Conservation (phyloP, 2,888 invertebrate species). For the Drosophila pseudotalamancana region DNA sequence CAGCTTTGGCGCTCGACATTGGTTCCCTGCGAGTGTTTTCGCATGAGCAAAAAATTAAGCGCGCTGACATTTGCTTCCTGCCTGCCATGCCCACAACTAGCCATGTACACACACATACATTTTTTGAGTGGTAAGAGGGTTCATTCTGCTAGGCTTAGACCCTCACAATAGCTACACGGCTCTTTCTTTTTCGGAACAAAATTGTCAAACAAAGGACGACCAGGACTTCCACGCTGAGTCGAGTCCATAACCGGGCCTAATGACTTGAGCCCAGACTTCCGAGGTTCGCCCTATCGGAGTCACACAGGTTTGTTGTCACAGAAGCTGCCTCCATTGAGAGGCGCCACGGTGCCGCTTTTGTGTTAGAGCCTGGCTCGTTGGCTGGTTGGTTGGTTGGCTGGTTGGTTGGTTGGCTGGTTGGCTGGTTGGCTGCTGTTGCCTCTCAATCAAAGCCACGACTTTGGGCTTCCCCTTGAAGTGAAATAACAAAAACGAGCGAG, state of each 20-base stretch:
- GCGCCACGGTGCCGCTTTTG: conserved; percentile 57
- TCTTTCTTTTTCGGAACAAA: conserved; percentile 43
- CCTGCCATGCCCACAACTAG: conserved; percentile 48
- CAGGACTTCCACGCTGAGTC: conserved; percentile 20
- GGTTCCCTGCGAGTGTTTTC: conserved; percentile 31
- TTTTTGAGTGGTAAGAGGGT: conserved; percentile 1
- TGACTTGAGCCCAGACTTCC: conserved; percentile 62
- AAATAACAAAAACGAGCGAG: conserved; percentile 28
- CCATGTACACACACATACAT: conserved; percentile 7
- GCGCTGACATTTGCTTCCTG: conserved; percentile 60
- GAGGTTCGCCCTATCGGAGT: conserved; percentile 30
- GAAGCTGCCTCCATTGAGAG: conserved; percentile 5
- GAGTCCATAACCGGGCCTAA: conserved; percentile 52
- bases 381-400: conserved; percentile 17
- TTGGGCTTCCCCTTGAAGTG: conserved; percentile 59
- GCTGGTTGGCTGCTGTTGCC: conserved; percentile 42
- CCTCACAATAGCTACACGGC: conserved; percentile 41
- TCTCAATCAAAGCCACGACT: conserved; percentile 69
- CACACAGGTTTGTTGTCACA: conserved; percentile 28
- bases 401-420: conserved; percentile 25
- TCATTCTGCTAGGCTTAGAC: conserved; percentile 57
- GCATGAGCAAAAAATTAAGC: conserved; percentile 53
- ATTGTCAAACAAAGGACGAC: conserved; percentile 69
- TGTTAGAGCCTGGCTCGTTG: conserved; percentile 26
- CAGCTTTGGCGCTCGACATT: conserved; percentile 32